Percentiles rank a stretch among this genome's conserved stretches.
Evolutionary conservation across 2,113 vertebrate species (phyloP).

Genomic region (Protomyctophum bolini): DNA sequence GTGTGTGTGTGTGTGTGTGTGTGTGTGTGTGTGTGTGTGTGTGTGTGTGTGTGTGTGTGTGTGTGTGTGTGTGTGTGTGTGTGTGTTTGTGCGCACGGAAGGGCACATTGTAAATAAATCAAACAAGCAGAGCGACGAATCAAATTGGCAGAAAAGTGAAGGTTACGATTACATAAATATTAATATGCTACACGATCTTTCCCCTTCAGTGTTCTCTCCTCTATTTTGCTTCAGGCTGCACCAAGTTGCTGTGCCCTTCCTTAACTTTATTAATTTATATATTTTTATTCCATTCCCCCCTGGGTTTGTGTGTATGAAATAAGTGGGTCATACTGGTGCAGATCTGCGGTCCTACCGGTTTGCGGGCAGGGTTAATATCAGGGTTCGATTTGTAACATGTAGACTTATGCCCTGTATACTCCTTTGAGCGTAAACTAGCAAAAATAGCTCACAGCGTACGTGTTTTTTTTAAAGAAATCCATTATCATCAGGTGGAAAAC

Average conservation of each 20-base stretch:
- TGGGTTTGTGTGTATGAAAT: constrained; percentile 39
- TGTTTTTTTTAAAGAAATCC: too few relatives aligned
- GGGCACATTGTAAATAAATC: neutral
- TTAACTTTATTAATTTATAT: constrained; percentile 37
- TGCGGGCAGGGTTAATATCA: neutral
- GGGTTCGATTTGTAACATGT: too few relatives aligned
- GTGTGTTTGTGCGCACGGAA: neutral
- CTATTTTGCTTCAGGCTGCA: constrained; percentile 39
- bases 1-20: too few relatives aligned
- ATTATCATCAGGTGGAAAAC: too few relatives aligned
- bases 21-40: too few relatives aligned
- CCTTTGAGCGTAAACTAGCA: too few relatives aligned
- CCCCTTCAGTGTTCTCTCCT: constrained; percentile 38
- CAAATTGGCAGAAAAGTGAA: constrained; percentile 10
- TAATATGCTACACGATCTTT: neutral
- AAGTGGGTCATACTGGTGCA: constrained; percentile 65
- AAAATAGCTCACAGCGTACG: too few relatives aligned
- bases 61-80: too few relatives aligned
- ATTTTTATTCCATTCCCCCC: constrained; percentile 44
- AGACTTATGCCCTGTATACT: too few relatives aligned
- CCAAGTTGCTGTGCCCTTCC: constrained; percentile 55
- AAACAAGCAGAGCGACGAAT: constrained; percentile 15
- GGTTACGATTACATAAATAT: too few relatives aligned
- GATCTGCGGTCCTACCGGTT: too few relatives aligned
- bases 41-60: too few relatives aligned